Percentiles rank a stretch among this genome's conserved stretches.
These are phyloP conservation scores for Callithrix jacchus DNA, from an alignment of 2,113 vertebrate genomes.

Conservation along the genomic window DNA sequence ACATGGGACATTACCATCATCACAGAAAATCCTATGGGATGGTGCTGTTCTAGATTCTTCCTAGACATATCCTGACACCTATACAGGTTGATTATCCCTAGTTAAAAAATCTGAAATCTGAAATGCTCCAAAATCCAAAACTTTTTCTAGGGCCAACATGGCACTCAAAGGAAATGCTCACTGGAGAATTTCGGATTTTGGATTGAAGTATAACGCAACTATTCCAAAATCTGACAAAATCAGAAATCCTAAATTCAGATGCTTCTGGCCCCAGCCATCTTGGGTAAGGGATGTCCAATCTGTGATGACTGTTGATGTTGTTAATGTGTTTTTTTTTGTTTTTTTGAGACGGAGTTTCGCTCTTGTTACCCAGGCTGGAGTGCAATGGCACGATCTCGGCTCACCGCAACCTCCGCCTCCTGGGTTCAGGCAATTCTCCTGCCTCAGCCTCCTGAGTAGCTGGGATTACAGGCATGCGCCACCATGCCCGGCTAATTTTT, in stretches of 20 bases:
- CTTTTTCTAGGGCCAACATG: not conserved
- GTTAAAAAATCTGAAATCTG: not conserved
- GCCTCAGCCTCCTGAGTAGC: not conserved
- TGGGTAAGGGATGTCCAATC: not conserved
- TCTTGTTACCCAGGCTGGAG: not conserved
- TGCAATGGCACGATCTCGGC: not conserved
- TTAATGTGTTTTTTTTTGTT: too few relatives aligned
- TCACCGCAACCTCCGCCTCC: not conserved
- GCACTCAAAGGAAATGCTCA: not conserved
- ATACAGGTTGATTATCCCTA: not conserved
- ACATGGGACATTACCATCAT: too few relatives aligned
- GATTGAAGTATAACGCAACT: not conserved
- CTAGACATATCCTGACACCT: not conserved
- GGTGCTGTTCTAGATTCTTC: not conserved
- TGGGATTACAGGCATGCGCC: not conserved
- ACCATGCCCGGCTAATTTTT: fast-evolving
- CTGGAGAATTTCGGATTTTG: not conserved
- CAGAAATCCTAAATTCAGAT: not conserved
- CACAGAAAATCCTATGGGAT: not conserved
- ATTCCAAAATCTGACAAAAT: not conserved
- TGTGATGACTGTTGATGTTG: not conserved
- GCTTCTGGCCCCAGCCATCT: not conserved
- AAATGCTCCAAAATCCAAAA: not conserved
- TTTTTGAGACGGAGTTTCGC: too few relatives aligned
- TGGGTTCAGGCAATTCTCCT: not conserved